A percentile compares a stretch with the other conserved stretches of the same genome.
Conservation (phyloP, 2,888 invertebrate genomes). For the Thalpophila matura region DNA sequence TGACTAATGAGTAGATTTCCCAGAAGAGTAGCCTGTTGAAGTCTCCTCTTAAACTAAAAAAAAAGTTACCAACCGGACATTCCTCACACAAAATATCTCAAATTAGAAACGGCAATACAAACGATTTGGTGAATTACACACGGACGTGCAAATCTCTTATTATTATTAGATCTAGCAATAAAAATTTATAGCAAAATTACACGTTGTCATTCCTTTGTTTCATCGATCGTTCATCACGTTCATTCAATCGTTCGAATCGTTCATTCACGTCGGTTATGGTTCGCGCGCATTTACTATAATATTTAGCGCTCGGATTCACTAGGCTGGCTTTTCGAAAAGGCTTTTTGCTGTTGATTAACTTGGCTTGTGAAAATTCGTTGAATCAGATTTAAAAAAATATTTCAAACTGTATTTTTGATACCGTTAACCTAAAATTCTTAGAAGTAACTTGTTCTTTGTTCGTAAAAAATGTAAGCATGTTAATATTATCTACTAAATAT, state of each 20-base stretch:
- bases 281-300: slow-evolving; percentile 26
- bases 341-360: not conserved
- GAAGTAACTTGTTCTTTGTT: too few species aligned
- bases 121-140: slow-evolving; percentile 32
- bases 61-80: slow-evolving; percentile 15
- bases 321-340: slow-evolving; percentile 12
- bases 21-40: too few species aligned
- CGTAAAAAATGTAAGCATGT: too few species aligned
- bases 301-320: slow-evolving; percentile 21
- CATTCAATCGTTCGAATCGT: slow-evolving; percentile 52
- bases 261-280: slow-evolving; percentile 54
- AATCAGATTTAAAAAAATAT: not conserved
- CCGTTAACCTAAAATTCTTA: too few species aligned
- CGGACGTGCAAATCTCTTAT: slow-evolving; percentile 36
- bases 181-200: slow-evolving; percentile 58
- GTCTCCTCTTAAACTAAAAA: too few species aligned
- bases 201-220: slow-evolving; percentile 50
- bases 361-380: not conserved
- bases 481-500: too few species aligned
- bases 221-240: slow-evolving; percentile 40
- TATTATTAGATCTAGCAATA: slow-evolving; percentile 49
- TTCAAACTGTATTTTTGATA: not conserved
- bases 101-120: slow-evolving; percentile 34
- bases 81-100: slow-evolving; percentile 43
- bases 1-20: too few species aligned